Evolutionary conservation across 2,888 invertebrate genomes (phyloP).

Genomic region (Hypercompe scribonia): DNA sequence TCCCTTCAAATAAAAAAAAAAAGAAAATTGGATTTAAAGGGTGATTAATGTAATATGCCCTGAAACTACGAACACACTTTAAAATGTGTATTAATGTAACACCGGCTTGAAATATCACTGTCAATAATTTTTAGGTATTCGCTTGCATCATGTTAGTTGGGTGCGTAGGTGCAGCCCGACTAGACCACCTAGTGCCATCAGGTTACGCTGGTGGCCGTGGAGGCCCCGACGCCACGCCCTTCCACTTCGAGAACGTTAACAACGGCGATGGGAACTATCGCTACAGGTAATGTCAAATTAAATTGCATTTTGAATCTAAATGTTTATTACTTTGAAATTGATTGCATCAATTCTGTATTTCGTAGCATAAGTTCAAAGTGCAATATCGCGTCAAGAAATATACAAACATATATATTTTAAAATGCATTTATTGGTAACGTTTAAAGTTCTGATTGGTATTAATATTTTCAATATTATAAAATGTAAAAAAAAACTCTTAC

Average conservation of each 20-base stretch:
- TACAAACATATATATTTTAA: not conserved
- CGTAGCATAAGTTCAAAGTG: slow-evolving; percentile 67
- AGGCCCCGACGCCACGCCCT: slow-evolving; percentile 73
- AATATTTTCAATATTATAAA: not conserved
- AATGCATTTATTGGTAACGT: not conserved
- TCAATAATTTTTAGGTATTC: slow-evolving; percentile 63
- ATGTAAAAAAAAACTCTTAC: not conserved
- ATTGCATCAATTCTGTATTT: slow-evolving; percentile 66
- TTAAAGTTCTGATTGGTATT: not conserved
- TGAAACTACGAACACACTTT: no score
- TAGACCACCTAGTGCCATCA: slow-evolving; percentile 72
- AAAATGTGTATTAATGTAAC: no score
- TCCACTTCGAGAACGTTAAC: slow-evolving; percentile 87
- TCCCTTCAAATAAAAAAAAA: no score
- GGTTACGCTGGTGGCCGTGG: slow-evolving; percentile 64
- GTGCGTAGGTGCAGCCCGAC: slow-evolving; percentile 64
- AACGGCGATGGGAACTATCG: slow-evolving; percentile 89
- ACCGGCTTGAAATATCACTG: not conserved
- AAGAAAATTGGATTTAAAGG: no score
- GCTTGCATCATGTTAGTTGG: slow-evolving; percentile 59
- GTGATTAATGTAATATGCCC: no score
- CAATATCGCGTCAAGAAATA: not conserved
- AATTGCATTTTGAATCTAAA: slow-evolving; percentile 30
- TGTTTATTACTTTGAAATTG: slow-evolving; percentile 48
- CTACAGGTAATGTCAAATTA: slow-evolving; percentile 81